Evolutionary conservation across 2,113 vertebrate species (phyloP), one percentile per base, ranked within the genome.

Genomic region (Aix galericulata): DNA sequence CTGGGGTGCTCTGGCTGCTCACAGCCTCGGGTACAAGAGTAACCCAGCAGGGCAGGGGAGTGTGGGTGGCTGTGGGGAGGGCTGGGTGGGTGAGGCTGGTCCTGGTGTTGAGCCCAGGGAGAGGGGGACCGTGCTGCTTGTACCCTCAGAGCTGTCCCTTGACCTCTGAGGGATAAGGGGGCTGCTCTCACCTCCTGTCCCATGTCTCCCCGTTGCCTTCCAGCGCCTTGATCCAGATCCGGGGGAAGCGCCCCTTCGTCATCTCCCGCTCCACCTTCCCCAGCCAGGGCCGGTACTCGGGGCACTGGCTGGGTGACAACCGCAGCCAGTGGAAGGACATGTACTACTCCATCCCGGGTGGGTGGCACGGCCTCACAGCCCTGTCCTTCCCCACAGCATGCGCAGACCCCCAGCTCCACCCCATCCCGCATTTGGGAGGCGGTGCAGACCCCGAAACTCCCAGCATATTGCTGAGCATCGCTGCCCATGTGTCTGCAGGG

Each of bases 261-360:
- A 98, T 99, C 88, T 99, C 99, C 25, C 98, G 99, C 77, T 99
- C 99, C 91, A 98, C 98, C 56, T 99, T 99, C 97, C 98, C 99
- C 40, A 98, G 98, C 97, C 99, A 99, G 96, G 99, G 98, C 25
- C 95, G 52, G 60, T 99, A 98, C 94, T 99, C 99, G 0, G 99
- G 99, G 15, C 99, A 99, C 97, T 99, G 99, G 99, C 97, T 99
- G 76, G 99, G 99, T 7, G 99, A 99, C 97, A 99, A 99, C 97
- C 93, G 86, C 66, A 99, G 98, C 85, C 97, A 97, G 68, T 99
- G 99, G 99, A 99, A 98, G 92, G 99, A 99, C 91, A 96, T 99
- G 93, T 96, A 96, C 77, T 98, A 97, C 40, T 99, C 99, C 22
- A 98, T 99, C 76, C 95, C 98, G 97, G 98, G 98, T 98, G 55